A percentile compares a stretch with the other conserved stretches of the same genome.
Conservation (phyloP, 2,797 vertebrate species). For the Pelodytes ibericus region DNA sequence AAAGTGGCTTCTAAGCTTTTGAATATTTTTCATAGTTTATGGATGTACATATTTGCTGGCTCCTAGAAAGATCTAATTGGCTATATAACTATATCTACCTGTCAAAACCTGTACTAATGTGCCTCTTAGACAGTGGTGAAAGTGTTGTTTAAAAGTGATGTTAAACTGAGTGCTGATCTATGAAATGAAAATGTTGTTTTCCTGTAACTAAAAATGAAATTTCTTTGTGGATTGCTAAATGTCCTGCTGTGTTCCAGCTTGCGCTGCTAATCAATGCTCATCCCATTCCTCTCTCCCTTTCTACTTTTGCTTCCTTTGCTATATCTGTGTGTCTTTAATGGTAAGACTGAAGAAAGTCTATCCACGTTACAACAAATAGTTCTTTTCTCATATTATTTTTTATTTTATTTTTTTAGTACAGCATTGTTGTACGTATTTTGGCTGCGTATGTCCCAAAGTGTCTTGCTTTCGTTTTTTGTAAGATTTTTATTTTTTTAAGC, state of each 20-base stretch:
- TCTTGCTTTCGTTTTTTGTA: slow-evolving; percentile 80
- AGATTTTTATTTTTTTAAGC: slow-evolving; percentile 62
- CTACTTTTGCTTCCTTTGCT: slow-evolving; percentile 83
- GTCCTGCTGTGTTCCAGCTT: slow-evolving; percentile 77
- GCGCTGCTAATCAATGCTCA: slow-evolving; percentile 74
- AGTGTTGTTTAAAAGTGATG: background rate
- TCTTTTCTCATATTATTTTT: slow-evolving; percentile 59
- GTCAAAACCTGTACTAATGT: too few relatives aligned
- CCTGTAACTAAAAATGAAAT: slow-evolving; percentile 32
- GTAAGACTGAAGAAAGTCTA: slow-evolving; percentile 89
- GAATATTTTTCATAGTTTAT: too few relatives aligned
- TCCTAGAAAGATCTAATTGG: too few relatives aligned
- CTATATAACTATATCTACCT: too few relatives aligned
- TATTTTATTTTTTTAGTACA: slow-evolving; percentile 72
- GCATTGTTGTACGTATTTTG: slow-evolving; percentile 80
- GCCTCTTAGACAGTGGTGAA: too few relatives aligned
- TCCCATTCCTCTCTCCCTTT: slow-evolving; percentile 82
- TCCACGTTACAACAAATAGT: slow-evolving; percentile 85
- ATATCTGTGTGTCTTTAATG: slow-evolving; percentile 87
- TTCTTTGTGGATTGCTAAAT: slow-evolving; percentile 71
- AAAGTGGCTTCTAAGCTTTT: too few relatives aligned
- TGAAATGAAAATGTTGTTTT: background rate
- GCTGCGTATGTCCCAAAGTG: slow-evolving; percentile 81
- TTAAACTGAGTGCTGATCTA: background rate
- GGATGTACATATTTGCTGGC: too few relatives aligned